Evolutionary conservation across 1,140 invertebrate genomes (phyloP), one percentile per base, ranked within the genome.

Genomic region (Drosophila sucinea): DNA sequence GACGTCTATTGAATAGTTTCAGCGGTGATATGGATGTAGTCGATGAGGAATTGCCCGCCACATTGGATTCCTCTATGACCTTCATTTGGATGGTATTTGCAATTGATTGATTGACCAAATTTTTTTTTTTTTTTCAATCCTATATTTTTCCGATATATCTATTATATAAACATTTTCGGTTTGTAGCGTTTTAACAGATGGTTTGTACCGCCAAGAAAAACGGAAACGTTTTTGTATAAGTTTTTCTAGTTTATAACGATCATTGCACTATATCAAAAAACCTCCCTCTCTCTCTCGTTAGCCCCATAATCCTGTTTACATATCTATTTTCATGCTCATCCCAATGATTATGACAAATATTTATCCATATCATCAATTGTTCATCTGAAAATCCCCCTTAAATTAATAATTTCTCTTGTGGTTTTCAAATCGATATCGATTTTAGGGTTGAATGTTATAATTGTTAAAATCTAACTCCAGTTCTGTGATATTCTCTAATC

Each of bases 1-100:
- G 97, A 84, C 94, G 97, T 87, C 94, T 97, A 84, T 93, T 98
- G 79, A 97, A 97, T 93, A 94, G 96, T 82, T 97, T 98, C 93
- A 94, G 95, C 92, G 97, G 96, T 93, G 97, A 97, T 93, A 94
- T 97, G 75, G 96, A 97, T 91, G 94, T 94, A 76, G 93, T 96
- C 89, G 96, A 97, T 93, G 95, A 95, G 89, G 94, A 95, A 89
- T 93, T 97, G 90, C 95, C 96, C 56, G 94, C 94, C 93, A 95
- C 94, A 73, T 91, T 96, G 81, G 93, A 95, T 92, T 95, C 94
- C 73, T 96, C 94, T 95, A 94, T 95, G 81, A 94, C 94, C 76
- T 95, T 95, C 93, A 94, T 96, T 82, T 95, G 94, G 93, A 93
- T 94, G 95, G 95, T 96, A 95, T 82, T 83, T 80, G 60, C 62